A percentile compares a stretch with the other conserved stretches of the same genome.
phyloP scores from a whole-genome alignment of 2,888 invertebrate genomes.

The Chaetogeoica ovagalla region DNA sequence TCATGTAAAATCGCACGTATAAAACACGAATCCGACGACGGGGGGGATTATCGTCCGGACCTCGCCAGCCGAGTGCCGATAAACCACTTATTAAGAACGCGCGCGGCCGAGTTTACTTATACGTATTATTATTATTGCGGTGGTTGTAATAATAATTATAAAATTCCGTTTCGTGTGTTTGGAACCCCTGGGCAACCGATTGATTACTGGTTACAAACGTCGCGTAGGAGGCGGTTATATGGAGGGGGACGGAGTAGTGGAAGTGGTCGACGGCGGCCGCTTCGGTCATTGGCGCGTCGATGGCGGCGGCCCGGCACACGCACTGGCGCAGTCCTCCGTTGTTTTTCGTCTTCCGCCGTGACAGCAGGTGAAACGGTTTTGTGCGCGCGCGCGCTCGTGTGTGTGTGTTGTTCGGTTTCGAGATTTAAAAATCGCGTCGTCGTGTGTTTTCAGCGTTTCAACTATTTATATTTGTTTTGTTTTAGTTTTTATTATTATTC shows the following conservation, averaged over 20 bases:
- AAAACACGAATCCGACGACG: neutral
- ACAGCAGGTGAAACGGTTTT: slow-evolving; percentile 29
- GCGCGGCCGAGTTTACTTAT: neutral
- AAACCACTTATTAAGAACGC: neutral
- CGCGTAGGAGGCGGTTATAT: slow-evolving; percentile 42
- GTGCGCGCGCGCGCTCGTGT: neutral
- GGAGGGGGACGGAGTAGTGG: neutral
- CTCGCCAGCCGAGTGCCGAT: neutral
- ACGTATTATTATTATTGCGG: too few species aligned
- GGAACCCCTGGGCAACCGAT: slow-evolving; percentile 49
- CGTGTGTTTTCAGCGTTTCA: too few species aligned
- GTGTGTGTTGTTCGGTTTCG: neutral
- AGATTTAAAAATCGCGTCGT: slow-evolving; percentile 7
- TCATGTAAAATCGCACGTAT: neutral
- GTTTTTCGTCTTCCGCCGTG: slow-evolving; percentile 15
- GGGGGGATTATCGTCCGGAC: neutral
- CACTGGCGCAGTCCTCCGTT: slow-evolving; percentile 26
- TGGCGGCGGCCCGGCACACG: slow-evolving; percentile 15
- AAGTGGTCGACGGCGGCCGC: neutral
- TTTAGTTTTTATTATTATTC: neutral
- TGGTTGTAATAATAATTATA: neutral
- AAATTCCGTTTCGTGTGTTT: slow-evolving; percentile 25
- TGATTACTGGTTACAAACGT: slow-evolving; percentile 44
- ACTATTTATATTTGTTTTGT: neutral
- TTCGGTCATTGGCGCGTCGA: slow-evolving; percentile 51